Conservation (phyloP, 2,888 invertebrate species). For the Nysson spinosus region DNA sequence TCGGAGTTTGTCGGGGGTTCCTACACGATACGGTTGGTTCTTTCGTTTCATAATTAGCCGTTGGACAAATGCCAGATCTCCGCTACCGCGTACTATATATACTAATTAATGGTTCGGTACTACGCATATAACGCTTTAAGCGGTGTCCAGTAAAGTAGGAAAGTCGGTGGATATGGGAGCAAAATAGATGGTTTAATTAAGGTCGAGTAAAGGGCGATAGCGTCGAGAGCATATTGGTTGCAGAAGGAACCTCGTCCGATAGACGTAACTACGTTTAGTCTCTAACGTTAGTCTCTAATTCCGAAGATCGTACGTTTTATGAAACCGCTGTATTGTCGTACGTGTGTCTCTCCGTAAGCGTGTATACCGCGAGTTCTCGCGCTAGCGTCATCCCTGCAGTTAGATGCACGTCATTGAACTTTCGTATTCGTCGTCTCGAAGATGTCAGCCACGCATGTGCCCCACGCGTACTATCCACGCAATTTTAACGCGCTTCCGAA, state of each 20-base stretch:
- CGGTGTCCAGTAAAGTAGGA: not conserved
- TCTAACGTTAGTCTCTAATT: too few relatives aligned
- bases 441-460: not conserved
- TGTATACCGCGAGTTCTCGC: slow-evolving; percentile 39
- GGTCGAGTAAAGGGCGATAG: too few relatives aligned
- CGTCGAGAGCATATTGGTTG: too few relatives aligned
- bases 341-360: slow-evolving; percentile 13
- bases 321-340: too few relatives aligned
- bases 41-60: slow-evolving; percentile 55
- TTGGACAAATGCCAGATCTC: slow-evolving; percentile 42
- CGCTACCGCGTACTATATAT: slow-evolving; percentile 18
- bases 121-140: slow-evolving; percentile 7
- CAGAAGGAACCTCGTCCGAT: too few relatives aligned
- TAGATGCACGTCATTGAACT: slow-evolving; percentile 61
- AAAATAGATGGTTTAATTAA: too few relatives aligned
- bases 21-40: slow-evolving; percentile 46
- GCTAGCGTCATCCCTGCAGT: slow-evolving; percentile 56
- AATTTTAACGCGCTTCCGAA: too few relatives aligned
- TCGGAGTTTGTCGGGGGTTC: slow-evolving; percentile 14
- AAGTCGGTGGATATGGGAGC: not conserved
- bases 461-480: not conserved
- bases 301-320: too few relatives aligned
- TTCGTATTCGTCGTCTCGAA: slow-evolving; percentile 52
- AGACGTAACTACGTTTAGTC: too few relatives aligned
- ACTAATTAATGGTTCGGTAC: slow-evolving; percentile 35